phyloP scores from a whole-genome alignment of 1,140 invertebrate species.

The Colletes gigas region DNA sequence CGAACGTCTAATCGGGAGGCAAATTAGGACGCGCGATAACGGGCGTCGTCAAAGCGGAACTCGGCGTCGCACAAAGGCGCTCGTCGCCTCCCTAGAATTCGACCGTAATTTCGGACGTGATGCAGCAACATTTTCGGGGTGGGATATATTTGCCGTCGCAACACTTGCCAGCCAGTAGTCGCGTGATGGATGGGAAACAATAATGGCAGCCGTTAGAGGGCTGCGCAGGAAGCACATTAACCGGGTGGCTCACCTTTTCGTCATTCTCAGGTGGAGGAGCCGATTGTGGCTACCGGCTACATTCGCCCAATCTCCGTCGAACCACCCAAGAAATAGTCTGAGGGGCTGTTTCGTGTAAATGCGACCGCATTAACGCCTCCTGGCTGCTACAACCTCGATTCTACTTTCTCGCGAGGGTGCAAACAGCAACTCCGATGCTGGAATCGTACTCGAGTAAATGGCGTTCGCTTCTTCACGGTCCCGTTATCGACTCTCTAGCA shows the following conservation, averaged over 20 bases:
- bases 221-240: constrained; percentile 61
- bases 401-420: not conserved
- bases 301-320: constrained; percentile 1
- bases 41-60: constrained; percentile 35
- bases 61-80: constrained; percentile 41
- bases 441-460: no score
- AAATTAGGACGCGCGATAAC: constrained; percentile 55
- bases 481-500: no score
- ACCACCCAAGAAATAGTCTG: constrained; percentile 2
- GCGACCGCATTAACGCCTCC: not conserved
- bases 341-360: constrained; percentile 7
- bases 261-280: constrained; percentile 36
- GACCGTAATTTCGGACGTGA: constrained; percentile 68
- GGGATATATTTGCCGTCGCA: constrained; percentile 48
- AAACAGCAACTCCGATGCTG: not conserved
- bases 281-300: constrained; percentile 22
- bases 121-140: constrained; percentile 62
- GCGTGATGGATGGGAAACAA: constrained; percentile 68
- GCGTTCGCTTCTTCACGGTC: no score
- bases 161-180: constrained; percentile 20
- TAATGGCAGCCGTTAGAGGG: constrained; percentile 54
- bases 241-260: constrained; percentile 47
- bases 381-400: constrained; percentile 6
- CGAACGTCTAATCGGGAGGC: constrained; percentile 44
- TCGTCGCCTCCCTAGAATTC: constrained; percentile 41